Evolutionary conservation across 2,113 vertebrate species (phyloP).

Genomic region (Oncorhynchus clarkii): DNA sequence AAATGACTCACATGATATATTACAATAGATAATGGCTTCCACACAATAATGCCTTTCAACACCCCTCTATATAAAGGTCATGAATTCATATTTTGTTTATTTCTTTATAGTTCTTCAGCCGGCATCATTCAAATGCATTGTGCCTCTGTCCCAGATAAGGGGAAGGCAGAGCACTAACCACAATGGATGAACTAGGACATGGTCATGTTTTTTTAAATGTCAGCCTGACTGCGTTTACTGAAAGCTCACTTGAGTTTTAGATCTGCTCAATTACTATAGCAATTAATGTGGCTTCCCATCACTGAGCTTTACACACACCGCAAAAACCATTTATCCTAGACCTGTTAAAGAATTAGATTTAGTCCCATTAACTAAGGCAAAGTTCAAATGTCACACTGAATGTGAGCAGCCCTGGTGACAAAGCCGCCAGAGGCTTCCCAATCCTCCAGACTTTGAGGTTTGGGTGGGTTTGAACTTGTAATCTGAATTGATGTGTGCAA

Average conservation of each 20-base stretch:
- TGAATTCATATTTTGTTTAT: constrained; percentile 18
- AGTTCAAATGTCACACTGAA: constrained; percentile 37
- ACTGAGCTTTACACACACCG: constrained; percentile 5
- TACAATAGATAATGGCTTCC: too few relatives aligned
- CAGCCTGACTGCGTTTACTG: too few relatives aligned
- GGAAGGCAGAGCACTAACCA: not conserved
- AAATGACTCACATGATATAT: constrained; percentile 17
- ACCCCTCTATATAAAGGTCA: constrained; percentile 14
- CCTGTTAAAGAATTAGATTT: constrained; percentile 37
- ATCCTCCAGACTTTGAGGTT: constrained; percentile 30
- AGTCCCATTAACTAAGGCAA: constrained; percentile 19
- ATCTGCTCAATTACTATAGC: not conserved
- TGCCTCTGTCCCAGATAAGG: constrained; percentile 16
- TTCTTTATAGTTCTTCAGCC: constrained; percentile 3
- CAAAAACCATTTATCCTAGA: constrained; percentile 28
- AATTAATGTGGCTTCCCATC: not conserved
- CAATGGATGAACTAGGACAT: not conserved
- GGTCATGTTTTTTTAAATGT: constrained; percentile 3
- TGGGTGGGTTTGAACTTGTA: constrained; percentile 31
- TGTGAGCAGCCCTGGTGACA: constrained; percentile 23
- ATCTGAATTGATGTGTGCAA: constrained; percentile 24
- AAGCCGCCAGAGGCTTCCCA: constrained; percentile 34
- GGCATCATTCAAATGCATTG: not conserved
- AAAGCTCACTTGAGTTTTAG: too few relatives aligned
- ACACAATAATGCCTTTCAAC: not conserved